Conservation (phyloP, 2,888 invertebrate genomes). For the Heliconius charithonia region DNA sequence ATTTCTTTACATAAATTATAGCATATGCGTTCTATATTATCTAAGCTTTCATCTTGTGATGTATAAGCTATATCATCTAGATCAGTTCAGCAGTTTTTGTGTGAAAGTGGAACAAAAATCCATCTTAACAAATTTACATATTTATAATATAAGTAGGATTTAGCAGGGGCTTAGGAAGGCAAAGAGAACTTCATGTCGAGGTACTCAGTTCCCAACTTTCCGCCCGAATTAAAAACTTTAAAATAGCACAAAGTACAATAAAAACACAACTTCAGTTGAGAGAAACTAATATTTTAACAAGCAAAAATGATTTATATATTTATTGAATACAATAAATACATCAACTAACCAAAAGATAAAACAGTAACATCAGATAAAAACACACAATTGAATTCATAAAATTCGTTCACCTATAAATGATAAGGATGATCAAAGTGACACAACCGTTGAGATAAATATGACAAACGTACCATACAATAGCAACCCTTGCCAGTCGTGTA, state of each 20-base stretch:
- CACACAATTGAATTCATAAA: not conserved
- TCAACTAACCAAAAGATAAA: not conserved
- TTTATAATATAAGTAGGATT: no score
- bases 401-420: conserved; percentile 1
- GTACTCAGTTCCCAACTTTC: not conserved
- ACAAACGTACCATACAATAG: conserved; percentile 40
- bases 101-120: no score
- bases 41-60: no score
- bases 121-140: no score
- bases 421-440: conserved; percentile 17
- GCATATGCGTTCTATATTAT: no score
- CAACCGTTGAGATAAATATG: conserved; percentile 10
- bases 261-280: no score
- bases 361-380: not conserved
- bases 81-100: no score
- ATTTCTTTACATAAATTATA: no score
- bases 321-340: not conserved
- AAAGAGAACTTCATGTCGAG: not conserved
- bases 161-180: not conserved
- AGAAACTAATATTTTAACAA: no score
- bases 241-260: no score
- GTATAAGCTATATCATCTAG: no score
- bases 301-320: not conserved
- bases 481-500: conserved; percentile 46
- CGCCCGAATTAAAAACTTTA: not conserved